Evolutionary conservation across 2,888 invertebrate species (phyloP).

Genomic region (Pimpla rufipes): DNA sequence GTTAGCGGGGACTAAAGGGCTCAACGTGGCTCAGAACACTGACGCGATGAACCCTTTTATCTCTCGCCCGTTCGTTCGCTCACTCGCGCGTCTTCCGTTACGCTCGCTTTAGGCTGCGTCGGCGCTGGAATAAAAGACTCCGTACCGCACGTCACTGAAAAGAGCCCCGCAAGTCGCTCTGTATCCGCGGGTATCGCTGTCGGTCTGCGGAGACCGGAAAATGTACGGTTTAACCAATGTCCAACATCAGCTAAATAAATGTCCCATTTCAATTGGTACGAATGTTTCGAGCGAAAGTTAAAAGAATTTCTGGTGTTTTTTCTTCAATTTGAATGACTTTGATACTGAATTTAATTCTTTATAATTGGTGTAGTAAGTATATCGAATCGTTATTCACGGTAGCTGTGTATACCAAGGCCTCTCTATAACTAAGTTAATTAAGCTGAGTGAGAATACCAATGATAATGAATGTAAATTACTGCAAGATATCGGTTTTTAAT

Average conservation of each 20-base stretch:
- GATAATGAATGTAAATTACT: too few species aligned
- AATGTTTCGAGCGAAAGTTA: not conserved
- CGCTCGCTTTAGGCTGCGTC: not conserved
- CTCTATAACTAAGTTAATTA: too few species aligned
- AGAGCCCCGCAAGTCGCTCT: constrained; percentile 20
- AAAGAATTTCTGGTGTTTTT: too few species aligned
- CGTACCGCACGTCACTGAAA: constrained; percentile 36
- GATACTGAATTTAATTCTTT: not conserved
- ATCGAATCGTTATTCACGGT: too few species aligned
- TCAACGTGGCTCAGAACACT: constrained; percentile 62
- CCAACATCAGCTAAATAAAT: not conserved
- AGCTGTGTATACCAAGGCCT: too few species aligned
- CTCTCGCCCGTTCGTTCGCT: constrained; percentile 36
- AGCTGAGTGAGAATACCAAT: too few species aligned
- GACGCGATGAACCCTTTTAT: constrained; percentile 57
- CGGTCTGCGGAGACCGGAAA: not conserved
- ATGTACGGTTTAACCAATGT: constrained; percentile 1
- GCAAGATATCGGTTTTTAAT: too few species aligned
- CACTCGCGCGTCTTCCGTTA: not conserved
- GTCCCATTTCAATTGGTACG: not conserved
- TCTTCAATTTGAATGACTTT: not conserved
- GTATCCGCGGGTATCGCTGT: constrained; percentile 13
- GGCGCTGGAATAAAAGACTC: not conserved
- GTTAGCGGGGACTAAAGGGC: constrained; percentile 68
- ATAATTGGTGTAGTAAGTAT: too few species aligned